A percentile compares a stretch with the other conserved stretches of the same genome.
phyloP scores from a whole-genome alignment of 1,140 invertebrate species.

The Hermetia illucens region DNA sequence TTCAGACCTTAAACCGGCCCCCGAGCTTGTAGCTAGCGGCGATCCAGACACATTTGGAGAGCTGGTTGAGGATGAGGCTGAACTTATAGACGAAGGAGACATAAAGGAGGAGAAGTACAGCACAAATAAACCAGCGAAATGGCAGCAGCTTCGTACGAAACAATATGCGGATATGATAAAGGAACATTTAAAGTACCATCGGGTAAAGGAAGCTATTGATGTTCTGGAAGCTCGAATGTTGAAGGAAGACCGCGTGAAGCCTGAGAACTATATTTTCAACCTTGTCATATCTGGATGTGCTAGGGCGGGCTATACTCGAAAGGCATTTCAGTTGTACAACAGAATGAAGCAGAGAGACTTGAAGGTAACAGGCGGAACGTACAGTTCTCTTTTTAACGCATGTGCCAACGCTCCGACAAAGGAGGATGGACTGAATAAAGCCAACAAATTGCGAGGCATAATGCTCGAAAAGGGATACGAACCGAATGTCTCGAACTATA shows the following conservation, averaged over 20 bases:
- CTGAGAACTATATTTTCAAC: slow-evolving; percentile 63
- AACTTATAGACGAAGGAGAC: slow-evolving; percentile 33
- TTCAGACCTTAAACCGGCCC: no score
- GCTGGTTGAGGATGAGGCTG: slow-evolving; percentile 14
- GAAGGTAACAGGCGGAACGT: slow-evolving; percentile 49
- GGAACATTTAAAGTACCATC: slow-evolving; percentile 39
- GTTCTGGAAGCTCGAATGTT: slow-evolving; percentile 59
- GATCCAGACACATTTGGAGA: slow-evolving; percentile 39
- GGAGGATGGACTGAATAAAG: slow-evolving; percentile 45
- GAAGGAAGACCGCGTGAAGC: slow-evolving; percentile 59
- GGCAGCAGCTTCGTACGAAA: slow-evolving; percentile 36
- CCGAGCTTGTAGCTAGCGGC: slow-evolving; percentile 7
- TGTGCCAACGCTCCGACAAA: slow-evolving; percentile 65
- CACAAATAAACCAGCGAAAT: slow-evolving; percentile 28
- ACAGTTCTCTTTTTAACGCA: slow-evolving; percentile 75
- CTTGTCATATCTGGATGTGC: slow-evolving; percentile 68
- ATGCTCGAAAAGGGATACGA: slow-evolving; percentile 52
- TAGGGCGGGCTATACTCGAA: slow-evolving; percentile 62
- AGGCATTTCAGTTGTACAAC: slow-evolving; percentile 69
- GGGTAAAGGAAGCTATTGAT: slow-evolving; percentile 56
- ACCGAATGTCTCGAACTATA: slow-evolving; percentile 65
- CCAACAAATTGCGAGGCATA: slow-evolving; percentile 44
- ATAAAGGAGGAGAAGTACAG: slow-evolving; percentile 38
- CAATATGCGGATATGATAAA: slow-evolving; percentile 57
- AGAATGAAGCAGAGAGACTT: slow-evolving; percentile 63